Percentiles rank a stretch among this genome's conserved stretches.
Conservation (phyloP, 1,140 invertebrate species). For the Paraescarpia echinospica region DNA sequence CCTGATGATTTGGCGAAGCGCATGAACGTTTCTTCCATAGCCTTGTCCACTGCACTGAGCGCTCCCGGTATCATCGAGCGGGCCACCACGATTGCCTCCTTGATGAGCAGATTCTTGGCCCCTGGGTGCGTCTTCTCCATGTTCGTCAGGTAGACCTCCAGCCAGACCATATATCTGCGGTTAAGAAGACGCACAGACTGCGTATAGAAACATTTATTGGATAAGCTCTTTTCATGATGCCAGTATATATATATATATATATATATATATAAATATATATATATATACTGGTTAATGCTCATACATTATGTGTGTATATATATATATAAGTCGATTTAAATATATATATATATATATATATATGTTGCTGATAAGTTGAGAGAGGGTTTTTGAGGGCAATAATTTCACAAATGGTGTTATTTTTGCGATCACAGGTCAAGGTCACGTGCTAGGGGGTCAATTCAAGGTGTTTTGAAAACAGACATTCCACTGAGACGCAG, state of each 20-base stretch:
- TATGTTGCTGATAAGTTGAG: too few relatives aligned
- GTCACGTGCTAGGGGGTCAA: too few relatives aligned
- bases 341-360: too few relatives aligned
- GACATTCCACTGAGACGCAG: too few relatives aligned
- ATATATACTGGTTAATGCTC: too few relatives aligned
- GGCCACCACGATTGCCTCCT: background rate
- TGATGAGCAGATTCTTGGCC: background rate
- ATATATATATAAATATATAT: background rate
- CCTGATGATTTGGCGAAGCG: background rate
- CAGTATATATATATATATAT: too few relatives aligned
- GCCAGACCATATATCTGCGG: background rate
- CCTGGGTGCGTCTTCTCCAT: constrained; percentile 8
- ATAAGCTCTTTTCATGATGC: background rate
- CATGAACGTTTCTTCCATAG: constrained; percentile 8
- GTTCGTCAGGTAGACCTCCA: background rate
- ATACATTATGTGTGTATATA: too few relatives aligned
- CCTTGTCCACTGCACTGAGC: background rate
- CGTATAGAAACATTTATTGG: background rate
- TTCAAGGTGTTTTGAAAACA: too few relatives aligned
- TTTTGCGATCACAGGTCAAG: too few relatives aligned
- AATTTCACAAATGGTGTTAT: too few relatives aligned
- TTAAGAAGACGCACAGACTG: too few relatives aligned
- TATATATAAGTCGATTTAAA: background rate
- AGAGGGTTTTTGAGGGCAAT: too few relatives aligned
- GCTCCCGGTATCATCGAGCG: constrained; percentile 5